Evolutionary conservation across 2,113 vertebrate genomes (phyloP).

Genomic region (Actenoides lindsayi): DNA sequence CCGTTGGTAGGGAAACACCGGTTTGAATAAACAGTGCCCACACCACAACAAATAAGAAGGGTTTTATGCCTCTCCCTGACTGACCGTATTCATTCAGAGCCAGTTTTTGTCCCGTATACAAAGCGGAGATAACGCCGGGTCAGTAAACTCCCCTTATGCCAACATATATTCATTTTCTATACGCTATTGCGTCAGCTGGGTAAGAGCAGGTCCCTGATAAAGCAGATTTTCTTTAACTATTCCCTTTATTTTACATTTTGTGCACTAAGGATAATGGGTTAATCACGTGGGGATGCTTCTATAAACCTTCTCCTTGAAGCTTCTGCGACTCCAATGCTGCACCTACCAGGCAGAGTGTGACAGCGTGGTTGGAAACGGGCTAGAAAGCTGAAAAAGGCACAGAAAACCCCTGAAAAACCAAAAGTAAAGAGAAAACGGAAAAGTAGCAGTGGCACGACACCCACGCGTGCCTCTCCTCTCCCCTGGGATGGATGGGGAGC

Average conservation of each 20-base stretch:
- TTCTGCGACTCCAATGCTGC: not conserved
- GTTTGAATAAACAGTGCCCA: slow-evolving; percentile 23
- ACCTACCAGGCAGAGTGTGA: not conserved
- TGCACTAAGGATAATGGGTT: not conserved
- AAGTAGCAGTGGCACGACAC: not conserved
- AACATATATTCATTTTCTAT: not conserved
- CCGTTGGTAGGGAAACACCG: slow-evolving; percentile 42
- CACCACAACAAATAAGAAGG: slow-evolving; percentile 27
- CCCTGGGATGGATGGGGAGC: not conserved
- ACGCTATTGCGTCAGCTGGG: not conserved
- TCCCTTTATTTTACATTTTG: not conserved
- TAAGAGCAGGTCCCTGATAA: not conserved
- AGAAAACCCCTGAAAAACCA: not conserved
- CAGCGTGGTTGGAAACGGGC: not conserved
- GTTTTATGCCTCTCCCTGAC: slow-evolving; percentile 13
- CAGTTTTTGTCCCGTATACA: not conserved
- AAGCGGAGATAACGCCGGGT: not conserved
- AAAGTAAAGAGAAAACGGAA: not conserved
- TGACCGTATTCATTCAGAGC: not conserved
- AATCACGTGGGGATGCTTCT: not conserved
- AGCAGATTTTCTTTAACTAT: not conserved
- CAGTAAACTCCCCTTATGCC: not conserved
- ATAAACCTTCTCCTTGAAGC: not conserved
- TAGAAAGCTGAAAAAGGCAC: not conserved
- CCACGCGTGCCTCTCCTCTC: not conserved